Percentiles rank a stretch among this genome's conserved stretches.
These are phyloP conservation scores for Bovichtus variegatus DNA, from an alignment of 2,797 vertebrate species.

Conservation along the genomic window DNA sequence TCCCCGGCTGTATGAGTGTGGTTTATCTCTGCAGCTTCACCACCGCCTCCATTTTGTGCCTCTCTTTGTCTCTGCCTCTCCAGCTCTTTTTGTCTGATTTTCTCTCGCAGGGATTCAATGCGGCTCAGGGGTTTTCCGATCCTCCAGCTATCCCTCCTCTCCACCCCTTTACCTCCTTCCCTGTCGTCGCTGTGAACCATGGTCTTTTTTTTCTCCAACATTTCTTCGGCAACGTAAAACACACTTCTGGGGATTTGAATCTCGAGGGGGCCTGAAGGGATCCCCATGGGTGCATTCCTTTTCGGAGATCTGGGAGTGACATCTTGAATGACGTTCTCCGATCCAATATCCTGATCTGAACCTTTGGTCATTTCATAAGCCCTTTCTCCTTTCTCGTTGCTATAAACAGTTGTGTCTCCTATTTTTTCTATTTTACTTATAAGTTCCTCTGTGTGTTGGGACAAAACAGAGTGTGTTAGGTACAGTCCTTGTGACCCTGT, in stretches of 20 bases:
- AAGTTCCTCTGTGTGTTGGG: slow-evolving; percentile 73
- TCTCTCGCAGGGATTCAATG: slow-evolving; percentile 83
- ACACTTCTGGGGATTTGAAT: slow-evolving; percentile 82
- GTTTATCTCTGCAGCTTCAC: slow-evolving; percentile 32
- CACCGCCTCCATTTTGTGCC: slow-evolving; percentile 22
- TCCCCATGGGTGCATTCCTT: slow-evolving; percentile 26
- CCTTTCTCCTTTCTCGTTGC: slow-evolving; percentile 45
- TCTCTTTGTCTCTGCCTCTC: slow-evolving; percentile 61
- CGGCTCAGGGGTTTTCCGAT: slow-evolving; percentile 79
- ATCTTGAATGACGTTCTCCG: slow-evolving; percentile 38
- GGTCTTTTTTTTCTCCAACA: slow-evolving; percentile 49
- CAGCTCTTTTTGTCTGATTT: slow-evolving; percentile 75
- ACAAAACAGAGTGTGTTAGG: slow-evolving; percentile 45
- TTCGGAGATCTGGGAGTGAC: slow-evolving; percentile 51
- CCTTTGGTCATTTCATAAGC: slow-evolving; percentile 32
- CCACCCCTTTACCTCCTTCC: slow-evolving; percentile 54
- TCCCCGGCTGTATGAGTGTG: slow-evolving; percentile 27
- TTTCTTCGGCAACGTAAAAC: slow-evolving; percentile 82
- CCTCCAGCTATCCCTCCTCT: slow-evolving; percentile 82
- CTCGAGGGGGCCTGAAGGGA: slow-evolving; percentile 41
- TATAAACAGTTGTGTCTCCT: slow-evolving; percentile 59
- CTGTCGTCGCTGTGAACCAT: slow-evolving; percentile 33
- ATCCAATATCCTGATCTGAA: slow-evolving; percentile 17
- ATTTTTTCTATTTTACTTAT: slow-evolving; percentile 69
- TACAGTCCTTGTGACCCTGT: slow-evolving; percentile 39